Evolutionary conservation across 2,113 vertebrate genomes (phyloP).

Genomic region (Arenaria interpres): DNA sequence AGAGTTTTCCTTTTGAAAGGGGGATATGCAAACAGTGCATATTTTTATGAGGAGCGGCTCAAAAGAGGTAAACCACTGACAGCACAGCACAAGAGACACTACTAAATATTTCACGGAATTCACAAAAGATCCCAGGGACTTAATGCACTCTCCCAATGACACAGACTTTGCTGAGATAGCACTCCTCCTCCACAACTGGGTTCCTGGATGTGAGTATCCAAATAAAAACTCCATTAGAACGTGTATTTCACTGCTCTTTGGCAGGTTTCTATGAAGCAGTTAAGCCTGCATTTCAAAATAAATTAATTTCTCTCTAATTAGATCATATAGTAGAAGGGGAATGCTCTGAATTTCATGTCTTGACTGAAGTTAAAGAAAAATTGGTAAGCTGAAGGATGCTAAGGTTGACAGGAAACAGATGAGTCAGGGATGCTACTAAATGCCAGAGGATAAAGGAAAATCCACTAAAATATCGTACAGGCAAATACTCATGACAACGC

Average conservation of each 20-base stretch:
- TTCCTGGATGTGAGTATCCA: neutral
- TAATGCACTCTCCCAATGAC: neutral
- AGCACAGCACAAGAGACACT: neutral
- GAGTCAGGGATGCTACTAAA: neutral
- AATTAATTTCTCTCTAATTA: neutral
- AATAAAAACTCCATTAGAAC: neutral
- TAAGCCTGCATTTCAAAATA: neutral
- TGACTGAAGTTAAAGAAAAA: neutral
- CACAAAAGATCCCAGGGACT: neutral
- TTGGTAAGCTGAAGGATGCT: neutral
- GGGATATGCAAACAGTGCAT: neutral
- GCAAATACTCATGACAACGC: neutral
- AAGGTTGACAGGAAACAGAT: slow-evolving; percentile 14
- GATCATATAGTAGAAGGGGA: neutral
- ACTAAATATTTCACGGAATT: neutral
- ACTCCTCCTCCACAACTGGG: neutral
- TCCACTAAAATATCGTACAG: neutral
- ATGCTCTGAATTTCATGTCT: neutral
- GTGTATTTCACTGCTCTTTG: neutral
- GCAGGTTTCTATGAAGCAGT: neutral
- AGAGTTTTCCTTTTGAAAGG: neutral
- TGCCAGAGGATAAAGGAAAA: slow-evolving; percentile 1
- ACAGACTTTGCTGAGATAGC: neutral
- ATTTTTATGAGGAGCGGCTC: neutral
- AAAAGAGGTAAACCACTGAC: neutral